Conservation (phyloP, 2,797 vertebrate species). For the Falco novaeseelandiae region DNA sequence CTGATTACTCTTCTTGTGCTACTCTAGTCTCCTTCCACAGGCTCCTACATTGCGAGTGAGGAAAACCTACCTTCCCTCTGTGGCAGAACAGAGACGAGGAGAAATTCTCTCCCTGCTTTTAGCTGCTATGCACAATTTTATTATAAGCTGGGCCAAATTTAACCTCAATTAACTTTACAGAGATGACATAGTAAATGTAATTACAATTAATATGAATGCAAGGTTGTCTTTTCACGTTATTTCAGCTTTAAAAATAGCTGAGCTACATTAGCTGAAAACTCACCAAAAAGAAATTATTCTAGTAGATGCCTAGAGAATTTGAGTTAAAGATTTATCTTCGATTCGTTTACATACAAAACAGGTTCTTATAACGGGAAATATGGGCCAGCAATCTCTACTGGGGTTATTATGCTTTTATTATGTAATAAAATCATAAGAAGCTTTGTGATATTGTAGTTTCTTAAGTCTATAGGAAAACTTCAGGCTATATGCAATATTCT, state of each 20-base stretch:
- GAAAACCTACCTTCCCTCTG: background rate
- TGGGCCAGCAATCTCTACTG: background rate
- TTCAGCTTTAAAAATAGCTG: constrained; percentile 1
- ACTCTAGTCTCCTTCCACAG: background rate
- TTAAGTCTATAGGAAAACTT: background rate
- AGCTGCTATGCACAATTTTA: background rate
- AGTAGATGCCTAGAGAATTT: background rate
- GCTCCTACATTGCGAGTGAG: background rate
- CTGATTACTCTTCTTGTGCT: background rate
- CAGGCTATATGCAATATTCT: background rate
- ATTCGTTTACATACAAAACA: background rate
- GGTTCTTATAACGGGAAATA: background rate
- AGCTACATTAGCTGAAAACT: background rate
- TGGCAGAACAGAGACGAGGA: background rate
- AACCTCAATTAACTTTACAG: constrained; percentile 18
- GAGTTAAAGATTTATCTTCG: background rate
- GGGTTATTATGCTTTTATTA: background rate
- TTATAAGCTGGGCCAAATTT: background rate
- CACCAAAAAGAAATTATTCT: background rate
- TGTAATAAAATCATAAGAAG: background rate
- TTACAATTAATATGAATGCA: background rate
- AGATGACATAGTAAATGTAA: background rate
- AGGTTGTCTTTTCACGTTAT: background rate
- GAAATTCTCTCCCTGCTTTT: background rate
- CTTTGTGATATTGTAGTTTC: background rate